A percentile compares a stretch with the other conserved stretches of the same genome.
Evolutionary conservation across 2,113 vertebrate genomes (phyloP).

Genomic region (Brachirus orientalis): DNA sequence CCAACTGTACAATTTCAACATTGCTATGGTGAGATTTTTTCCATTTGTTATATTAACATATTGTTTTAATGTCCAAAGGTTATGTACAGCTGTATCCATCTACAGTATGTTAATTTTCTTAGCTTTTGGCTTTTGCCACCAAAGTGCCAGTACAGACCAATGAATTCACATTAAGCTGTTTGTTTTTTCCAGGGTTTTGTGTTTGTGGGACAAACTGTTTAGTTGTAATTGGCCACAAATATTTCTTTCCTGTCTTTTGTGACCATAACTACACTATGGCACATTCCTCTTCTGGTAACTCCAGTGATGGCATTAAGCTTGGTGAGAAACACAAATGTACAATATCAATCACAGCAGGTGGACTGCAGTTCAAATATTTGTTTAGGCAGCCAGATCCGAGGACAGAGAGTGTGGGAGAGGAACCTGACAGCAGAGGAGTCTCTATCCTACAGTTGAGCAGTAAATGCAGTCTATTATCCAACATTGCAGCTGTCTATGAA

Average conservation of each 20-base stretch:
- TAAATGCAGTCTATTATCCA: constrained; percentile 48
- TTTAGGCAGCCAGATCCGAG: constrained; percentile 47
- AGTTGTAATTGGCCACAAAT: constrained; percentile 4
- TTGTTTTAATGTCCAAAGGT: background rate
- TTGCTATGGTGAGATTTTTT: too few relatives aligned
- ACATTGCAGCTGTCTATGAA: constrained; percentile 23
- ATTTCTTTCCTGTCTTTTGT: constrained; percentile 5
- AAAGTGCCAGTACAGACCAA: constrained; percentile 37
- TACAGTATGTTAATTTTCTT: background rate
- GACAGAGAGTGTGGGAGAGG: constrained; percentile 66
- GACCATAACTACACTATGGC: background rate
- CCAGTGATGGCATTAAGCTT: constrained; percentile 55
- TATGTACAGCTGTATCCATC: background rate
- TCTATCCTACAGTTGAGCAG: constrained; percentile 43
- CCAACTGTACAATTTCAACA: too few relatives aligned
- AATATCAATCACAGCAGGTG: constrained; percentile 70
- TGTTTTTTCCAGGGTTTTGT: constrained; percentile 31
- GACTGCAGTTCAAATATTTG: constrained; percentile 73
- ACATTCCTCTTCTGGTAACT: constrained; percentile 61
- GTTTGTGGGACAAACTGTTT: constrained; percentile 31
- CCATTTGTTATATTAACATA: too few relatives aligned
- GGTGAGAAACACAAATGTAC: constrained; percentile 38
- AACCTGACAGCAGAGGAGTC: constrained; percentile 31
- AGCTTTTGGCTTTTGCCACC: constrained; percentile 14
- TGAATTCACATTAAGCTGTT: constrained; percentile 28